phyloP scores from a whole-genome alignment of 2,888 invertebrate species.

The Eupithecia abbreviata region DNA sequence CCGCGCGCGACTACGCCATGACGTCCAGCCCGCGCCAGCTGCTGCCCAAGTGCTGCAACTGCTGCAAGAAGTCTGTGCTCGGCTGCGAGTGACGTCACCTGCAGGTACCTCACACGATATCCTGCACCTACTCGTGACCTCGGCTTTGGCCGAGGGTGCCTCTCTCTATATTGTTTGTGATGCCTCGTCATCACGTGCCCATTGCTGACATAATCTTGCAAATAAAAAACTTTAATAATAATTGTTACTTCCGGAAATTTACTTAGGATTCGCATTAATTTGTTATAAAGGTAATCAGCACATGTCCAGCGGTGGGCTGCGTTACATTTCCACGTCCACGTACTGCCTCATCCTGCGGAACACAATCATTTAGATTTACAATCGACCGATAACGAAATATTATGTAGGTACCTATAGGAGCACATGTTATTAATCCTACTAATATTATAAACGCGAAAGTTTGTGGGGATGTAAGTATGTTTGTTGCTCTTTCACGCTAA shows the following conservation, averaged over 20 bases:
- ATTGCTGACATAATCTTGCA: not conserved
- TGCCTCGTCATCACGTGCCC: not conserved
- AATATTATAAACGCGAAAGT: no score
- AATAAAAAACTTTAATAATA: not conserved
- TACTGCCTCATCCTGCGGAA: not conserved
- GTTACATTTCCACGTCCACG: not conserved
- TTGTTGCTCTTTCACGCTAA: no score
- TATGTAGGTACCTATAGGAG: no score
- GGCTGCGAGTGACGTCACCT: conserved; percentile 62
- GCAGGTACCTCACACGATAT: not conserved
- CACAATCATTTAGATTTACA: not conserved
- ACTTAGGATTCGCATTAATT: not conserved
- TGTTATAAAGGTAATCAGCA: not conserved
- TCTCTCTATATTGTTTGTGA: no score
- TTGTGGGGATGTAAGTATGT: no score
- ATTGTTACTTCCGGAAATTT: not conserved
- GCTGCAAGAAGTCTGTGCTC: conserved; percentile 72
- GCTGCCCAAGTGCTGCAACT: conserved; percentile 73
- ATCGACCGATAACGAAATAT: not conserved
- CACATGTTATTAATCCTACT: no score
- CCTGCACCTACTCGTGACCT: no score
- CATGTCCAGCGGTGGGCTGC: not conserved
- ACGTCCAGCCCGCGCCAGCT: conserved; percentile 52
- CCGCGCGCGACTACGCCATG: conserved; percentile 41
- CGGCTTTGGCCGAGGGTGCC: no score